These are phyloP conservation scores for Cotesia typhae DNA, from an alignment of 1,140 invertebrate species.

Conservation along the genomic window DNA sequence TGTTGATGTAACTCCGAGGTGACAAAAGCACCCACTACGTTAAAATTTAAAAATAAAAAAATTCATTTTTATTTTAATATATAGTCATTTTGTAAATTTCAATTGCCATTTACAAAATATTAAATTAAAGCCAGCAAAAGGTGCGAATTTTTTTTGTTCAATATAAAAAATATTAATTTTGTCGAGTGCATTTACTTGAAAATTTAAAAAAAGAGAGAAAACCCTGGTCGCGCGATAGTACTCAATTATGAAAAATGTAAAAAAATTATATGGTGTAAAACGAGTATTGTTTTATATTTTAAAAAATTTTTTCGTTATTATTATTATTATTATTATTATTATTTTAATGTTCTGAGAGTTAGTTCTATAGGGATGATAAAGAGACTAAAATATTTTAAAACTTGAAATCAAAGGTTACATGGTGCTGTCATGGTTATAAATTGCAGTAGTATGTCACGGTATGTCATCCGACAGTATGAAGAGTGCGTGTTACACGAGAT, in stretches of 20 bases:
- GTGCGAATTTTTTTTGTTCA: too few relatives aligned
- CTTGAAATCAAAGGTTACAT: background rate
- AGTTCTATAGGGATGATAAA: background rate
- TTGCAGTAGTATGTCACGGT: conserved; percentile 22
- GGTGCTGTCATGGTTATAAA: conserved; percentile 36
- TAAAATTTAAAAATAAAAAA: conserved; percentile 7
- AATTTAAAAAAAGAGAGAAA: too few relatives aligned
- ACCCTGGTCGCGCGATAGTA: too few relatives aligned
- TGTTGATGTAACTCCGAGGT: conserved; percentile 29
- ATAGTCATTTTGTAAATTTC: too few relatives aligned
- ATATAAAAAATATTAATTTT: too few relatives aligned
- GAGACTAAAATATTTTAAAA: background rate
- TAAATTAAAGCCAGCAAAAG: too few relatives aligned
- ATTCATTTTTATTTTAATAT: conserved; percentile 9
- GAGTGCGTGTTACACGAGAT: conserved; percentile 16
- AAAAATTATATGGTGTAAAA: too few relatives aligned
- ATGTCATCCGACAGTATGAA: background rate
- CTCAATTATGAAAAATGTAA: too few relatives aligned
- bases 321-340: background rate
- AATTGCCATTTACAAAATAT: too few relatives aligned
- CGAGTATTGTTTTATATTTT: background rate
- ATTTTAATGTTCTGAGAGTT: background rate
- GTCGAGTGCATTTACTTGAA: too few relatives aligned
- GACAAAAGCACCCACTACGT: background rate
- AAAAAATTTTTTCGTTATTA: conserved; percentile 13